These are phyloP conservation scores for Anarrhichthys ocellatus DNA, from an alignment of 2,113 vertebrate genomes.

Conservation along the genomic window DNA sequence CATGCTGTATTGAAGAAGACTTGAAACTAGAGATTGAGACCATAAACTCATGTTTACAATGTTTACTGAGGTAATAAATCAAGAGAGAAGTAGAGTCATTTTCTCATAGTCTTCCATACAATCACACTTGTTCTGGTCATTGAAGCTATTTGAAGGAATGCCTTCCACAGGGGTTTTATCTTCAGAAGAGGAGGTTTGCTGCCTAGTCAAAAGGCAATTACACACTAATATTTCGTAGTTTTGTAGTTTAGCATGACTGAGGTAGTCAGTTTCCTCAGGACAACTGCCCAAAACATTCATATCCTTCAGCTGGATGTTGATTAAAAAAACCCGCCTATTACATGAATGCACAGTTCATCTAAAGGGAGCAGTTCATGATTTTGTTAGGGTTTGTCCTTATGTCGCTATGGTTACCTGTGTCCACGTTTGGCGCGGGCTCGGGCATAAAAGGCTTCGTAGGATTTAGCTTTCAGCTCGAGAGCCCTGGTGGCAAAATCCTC, in stretches of 20 bases:
- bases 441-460: conserved; percentile 96
- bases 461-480: conserved; percentile 97
- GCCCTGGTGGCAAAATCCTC: conserved; percentile 98
- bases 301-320: neutral
- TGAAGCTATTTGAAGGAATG: neutral
- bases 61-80: neutral
- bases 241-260: no score
- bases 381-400: neutral
- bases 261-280: no score
- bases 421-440: conserved; percentile 83
- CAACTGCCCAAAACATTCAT: no score
- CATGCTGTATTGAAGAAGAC: neutral
- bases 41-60: neutral
- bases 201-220: no score
- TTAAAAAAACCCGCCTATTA: neutral
- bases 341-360: neutral
- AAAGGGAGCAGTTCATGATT: neutral
- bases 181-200: no score
- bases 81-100: neutral
- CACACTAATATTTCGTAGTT: no score
- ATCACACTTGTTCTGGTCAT: no score
- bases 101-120: neutral
- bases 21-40: no score
- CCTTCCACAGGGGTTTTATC: no score
- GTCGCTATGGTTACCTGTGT: conserved; percentile 75